Evolutionary conservation across 1,140 invertebrate genomes (phyloP), one percentile per base, ranked within the genome.

Genomic region (Zaprionus tsacasi): DNA sequence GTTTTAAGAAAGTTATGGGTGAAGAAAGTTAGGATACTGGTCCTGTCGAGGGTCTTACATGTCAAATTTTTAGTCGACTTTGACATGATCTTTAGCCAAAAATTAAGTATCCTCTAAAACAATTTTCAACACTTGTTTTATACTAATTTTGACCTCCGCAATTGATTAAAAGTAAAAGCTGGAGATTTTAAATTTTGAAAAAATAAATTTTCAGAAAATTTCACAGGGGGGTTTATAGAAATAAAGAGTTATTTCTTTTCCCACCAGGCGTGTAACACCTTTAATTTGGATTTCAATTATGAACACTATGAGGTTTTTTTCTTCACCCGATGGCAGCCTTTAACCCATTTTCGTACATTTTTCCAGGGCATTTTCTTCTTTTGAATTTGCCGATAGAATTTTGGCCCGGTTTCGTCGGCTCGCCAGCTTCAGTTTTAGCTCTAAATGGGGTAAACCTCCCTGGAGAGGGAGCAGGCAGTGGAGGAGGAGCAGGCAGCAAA

Each of bases 371-470:
- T 40, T 40, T 67, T 35, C 30, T 61, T 36, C 36, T 89, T 88
- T 88, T 89, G 81, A 85, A 89, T 89, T 89, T 81, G 69, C 55
- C 43, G 38, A 73, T 38, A 38, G 25, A n/a, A 33, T 65, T 66
- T 45, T 72, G 63, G 70, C 57, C 38, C 61, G 27, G 45, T 48
- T 71, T 40, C 58, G 52, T 48, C 43, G 54, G 38, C 35, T 27
- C 1, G 54, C 57, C 67, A 72, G 59, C 33, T 71, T 15, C 45
- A 59, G 63, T 56, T 65, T 25, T 75, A 69, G 70, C 72, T 88
- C 82, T 74, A 87, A 88, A 81, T 81, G 83, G 81, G 85, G 85
- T 81, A 88, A 72, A 68, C 71, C 70, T 76, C 80, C 83, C 71
- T 66, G 58, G 21, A 60, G 43, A 52, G 12, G 36, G 7, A 36